These are phyloP conservation scores for Falco novaeseelandiae DNA, from an alignment of 2,797 vertebrate species.

Conservation along the genomic window DNA sequence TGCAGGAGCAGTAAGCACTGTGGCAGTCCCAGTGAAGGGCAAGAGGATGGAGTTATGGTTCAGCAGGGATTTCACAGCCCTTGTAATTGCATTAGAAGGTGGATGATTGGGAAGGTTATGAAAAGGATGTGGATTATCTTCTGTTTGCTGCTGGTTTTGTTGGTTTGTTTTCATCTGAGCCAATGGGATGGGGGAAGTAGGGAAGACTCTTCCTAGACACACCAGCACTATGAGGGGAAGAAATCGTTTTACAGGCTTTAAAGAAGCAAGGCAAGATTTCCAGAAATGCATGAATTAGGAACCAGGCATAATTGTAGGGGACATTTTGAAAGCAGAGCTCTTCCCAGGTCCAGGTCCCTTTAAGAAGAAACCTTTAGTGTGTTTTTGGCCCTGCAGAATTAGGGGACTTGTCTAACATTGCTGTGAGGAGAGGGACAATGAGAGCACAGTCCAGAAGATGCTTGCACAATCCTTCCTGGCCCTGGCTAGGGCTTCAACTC, in stretches of 20 bases:
- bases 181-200: not conserved
- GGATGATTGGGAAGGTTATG: not conserved
- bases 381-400: not conserved
- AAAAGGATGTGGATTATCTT: not conserved
- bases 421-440: not conserved
- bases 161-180: not conserved
- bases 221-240: not conserved
- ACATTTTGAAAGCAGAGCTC: not conserved
- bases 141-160: not conserved
- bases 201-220: not conserved
- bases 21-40: not conserved
- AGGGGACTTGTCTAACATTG: not conserved
- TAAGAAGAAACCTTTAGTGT: not conserved
- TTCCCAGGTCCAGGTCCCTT: not conserved
- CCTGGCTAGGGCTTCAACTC: not conserved
- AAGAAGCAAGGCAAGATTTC: not conserved
- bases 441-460: rapidly evolving
- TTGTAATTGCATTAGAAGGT: not conserved
- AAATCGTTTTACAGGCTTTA: not conserved
- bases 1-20: not conserved
- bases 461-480: constrained; percentile 14
- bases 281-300: not conserved
- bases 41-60: not conserved
- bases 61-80: not conserved
- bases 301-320: not conserved